Base-by-base conservation (phyloP, 2,888 invertebrate species). In the Cataglyphis rosenhaueri region DNA sequence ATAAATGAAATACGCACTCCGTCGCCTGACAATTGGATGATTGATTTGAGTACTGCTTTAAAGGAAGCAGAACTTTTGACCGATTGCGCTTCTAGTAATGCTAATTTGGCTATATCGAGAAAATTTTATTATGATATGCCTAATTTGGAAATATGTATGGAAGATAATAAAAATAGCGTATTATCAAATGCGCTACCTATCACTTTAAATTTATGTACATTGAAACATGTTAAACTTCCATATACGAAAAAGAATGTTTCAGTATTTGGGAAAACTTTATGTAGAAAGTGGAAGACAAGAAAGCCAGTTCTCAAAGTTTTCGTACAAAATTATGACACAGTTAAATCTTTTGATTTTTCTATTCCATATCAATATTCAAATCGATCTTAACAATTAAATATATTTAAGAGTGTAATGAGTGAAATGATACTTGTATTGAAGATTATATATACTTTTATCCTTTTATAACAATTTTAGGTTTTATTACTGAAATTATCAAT, bases 281-380 rank as follows among this genome's bases (percentile, higher is more conserved):
- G 95, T 81, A 93, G 92, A 88, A 94, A 90, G 64, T 95, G 94
- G 93, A 89, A 84, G 66, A 92, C 44, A 71, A 87, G 44, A 79
- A 75, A 86, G 81, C 82, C 84, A 78, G 81, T 82, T 86, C 78
- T 86, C 84, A 85, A 86, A 83, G 84, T 65, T 61, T 41, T 83
- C 4, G 52, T 55, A 38, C 48, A 83, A 21, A 32, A 65, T 59
- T 52, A 48, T 25, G 18, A 52, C 18, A 70, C 41, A 75, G 84
- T 95, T 73, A 90, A 88, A 83, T 91, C 91, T 64, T 97, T 96
- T 94, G 94, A 95, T 85, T 97, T 97, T 93, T 94, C 95, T 44
- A 95, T 95, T 59, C 95, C 95, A 2, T 97, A 97, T 75, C 55
- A n/a, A 66, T 41, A 21, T 15, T 21, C 70, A 59, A 81, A 12